These are phyloP conservation scores for Malurus leucopterus DNA, from an alignment of 2,797 vertebrate genomes.

Conservation along the genomic window DNA sequence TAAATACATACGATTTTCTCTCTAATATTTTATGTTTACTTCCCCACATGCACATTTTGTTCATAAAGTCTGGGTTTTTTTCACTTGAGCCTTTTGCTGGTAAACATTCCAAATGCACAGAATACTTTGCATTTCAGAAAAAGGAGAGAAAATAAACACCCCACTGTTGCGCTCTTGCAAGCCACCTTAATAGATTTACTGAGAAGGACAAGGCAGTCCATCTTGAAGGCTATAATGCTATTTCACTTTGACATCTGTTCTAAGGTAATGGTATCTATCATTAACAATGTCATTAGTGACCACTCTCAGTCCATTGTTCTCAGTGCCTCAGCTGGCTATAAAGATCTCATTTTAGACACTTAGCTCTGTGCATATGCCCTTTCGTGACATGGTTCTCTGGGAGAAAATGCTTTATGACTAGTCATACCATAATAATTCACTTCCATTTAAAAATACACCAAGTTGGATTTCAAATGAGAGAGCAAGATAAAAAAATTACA, in stretches of 20 bases:
- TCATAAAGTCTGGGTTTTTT: not conserved
- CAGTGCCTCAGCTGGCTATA: slow-evolving; percentile 48
- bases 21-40: not conserved
- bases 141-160: slow-evolving; percentile 4
- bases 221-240: slow-evolving; percentile 62
- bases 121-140: slow-evolving; percentile 25
- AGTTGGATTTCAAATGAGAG: not conserved
- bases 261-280: slow-evolving; percentile 69
- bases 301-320: slow-evolving; percentile 59
- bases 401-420: slow-evolving; percentile 19
- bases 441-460: slow-evolving; percentile 20
- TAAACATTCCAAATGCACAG: not conserved
- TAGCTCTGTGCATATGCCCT: slow-evolving; percentile 41
- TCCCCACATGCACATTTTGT: rapidly evolving
- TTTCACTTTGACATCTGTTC: slow-evolving; percentile 57
- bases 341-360: slow-evolving; percentile 61
- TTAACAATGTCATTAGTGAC: slow-evolving; percentile 69
- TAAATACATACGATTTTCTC: not conserved
- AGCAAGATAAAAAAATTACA: not conserved
- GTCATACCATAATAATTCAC: slow-evolving; percentile 2
- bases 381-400: not conserved
- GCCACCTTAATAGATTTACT: slow-evolving; percentile 45
- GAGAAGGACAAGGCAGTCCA: slow-evolving; percentile 52
- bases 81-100: not conserved
- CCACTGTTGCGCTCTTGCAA: slow-evolving; percentile 12